Base-by-base conservation (phyloP, 2,113 vertebrate genomes). In the Pithys albifrons region DNA sequence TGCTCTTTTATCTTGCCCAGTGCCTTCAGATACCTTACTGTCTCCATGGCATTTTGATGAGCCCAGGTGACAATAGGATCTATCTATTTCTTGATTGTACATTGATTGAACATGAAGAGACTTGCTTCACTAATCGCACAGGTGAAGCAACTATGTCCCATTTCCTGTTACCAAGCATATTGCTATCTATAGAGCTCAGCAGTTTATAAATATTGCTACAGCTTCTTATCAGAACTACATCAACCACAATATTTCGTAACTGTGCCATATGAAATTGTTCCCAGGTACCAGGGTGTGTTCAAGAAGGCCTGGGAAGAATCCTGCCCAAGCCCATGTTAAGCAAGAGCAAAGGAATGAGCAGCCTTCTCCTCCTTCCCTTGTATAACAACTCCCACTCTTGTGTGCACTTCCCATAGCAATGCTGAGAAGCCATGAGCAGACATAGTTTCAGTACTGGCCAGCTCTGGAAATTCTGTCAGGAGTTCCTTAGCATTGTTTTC, bases 371-470 rank as follows among this genome's bases (percentile, higher is more conserved):
- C 52, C 45, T 66, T 57, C 43, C 1, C 31, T 35, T 33, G 27
- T 64, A 6, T 23, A 71, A 61, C 46, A 66, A 4, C 8, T 17
- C 14, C 19, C 0, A 0, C 43, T 49, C 24, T 29, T 0, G 1
- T 37, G 29, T 52, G 45, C 17, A 3, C 61, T 71, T 79, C 52
- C 57, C 29, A 3, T 7, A 19, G 35, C 1, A 1, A 49, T 37
- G 27, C 28, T 33, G 28, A 46, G 4, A 14, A 62, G 35, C 25
- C 65, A 13, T 6, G 5, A 81, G 29, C 65, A 74, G 48, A 49
- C 11, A 3, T 1, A 41, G 43, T 28, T 73, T 65, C 39, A 24
- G 37, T 37, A 41, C 19, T 33, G 39, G 52, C 45, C 33, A 29
- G 24, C 27, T 7, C 49, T 76, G 37, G 10, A 77, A 74, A 39